These are phyloP conservation scores for Aepyceros melampus DNA, from an alignment of 2,113 vertebrate species.

Conservation along the genomic window DNA sequence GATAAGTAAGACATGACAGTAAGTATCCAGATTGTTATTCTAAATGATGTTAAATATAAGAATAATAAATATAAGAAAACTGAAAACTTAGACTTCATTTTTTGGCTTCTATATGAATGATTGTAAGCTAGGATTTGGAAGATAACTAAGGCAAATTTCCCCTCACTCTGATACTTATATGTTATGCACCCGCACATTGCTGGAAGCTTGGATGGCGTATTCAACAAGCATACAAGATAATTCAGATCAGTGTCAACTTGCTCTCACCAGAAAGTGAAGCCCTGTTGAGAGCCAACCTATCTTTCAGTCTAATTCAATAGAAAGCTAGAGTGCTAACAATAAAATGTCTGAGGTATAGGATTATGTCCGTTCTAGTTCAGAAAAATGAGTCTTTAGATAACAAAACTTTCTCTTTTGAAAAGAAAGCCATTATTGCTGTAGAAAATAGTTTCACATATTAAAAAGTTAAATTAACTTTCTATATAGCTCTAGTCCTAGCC, in stretches of 20 bases:
- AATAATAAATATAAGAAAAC: constrained; percentile 10
- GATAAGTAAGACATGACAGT: neutral
- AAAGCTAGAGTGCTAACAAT: neutral
- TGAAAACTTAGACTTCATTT: neutral
- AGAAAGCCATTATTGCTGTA: constrained; percentile 13
- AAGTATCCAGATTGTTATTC: neutral
- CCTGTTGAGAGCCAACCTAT: neutral
- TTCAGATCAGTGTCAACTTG: constrained; percentile 37
- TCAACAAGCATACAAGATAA: constrained; percentile 6
- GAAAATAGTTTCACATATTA: constrained; percentile 5
- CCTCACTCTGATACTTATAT: neutral
- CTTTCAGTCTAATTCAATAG: constrained; percentile 24
- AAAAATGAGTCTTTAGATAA: constrained; percentile 23
- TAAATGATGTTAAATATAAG: neutral
- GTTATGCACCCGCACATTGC: neutral
- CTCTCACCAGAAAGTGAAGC: constrained; percentile 36
- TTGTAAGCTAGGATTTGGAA: neutral
- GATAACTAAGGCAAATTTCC: neutral
- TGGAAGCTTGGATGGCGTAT: neutral
- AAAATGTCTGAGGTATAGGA: neutral
- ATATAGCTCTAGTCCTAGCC: neutral
- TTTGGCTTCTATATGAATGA: neutral
- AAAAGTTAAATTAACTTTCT: constrained; percentile 49
- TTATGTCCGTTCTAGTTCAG: neutral
- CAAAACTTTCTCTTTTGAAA: constrained; percentile 17